phyloP scores from a whole-genome alignment of 2,113 vertebrate species.

The Strigops habroptila region DNA sequence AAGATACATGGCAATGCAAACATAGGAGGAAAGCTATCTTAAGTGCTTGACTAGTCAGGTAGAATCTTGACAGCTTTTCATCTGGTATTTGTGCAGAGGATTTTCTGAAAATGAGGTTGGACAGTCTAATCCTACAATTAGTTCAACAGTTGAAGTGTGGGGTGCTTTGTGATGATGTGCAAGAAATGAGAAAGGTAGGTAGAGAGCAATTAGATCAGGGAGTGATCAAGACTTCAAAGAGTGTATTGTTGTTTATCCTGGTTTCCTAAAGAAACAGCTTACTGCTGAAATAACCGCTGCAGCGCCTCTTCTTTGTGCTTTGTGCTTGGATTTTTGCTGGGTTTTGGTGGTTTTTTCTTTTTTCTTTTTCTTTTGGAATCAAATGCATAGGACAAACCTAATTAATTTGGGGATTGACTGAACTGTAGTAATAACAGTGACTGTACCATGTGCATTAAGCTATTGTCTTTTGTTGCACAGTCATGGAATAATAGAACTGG shows the following conservation, averaged over 20 bases:
- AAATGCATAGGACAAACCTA: not conserved
- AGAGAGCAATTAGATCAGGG: not conserved
- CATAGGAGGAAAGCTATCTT: not conserved
- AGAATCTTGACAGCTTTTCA: constrained; percentile 2
- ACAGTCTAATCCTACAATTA: not conserved
- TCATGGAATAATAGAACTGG: not conserved
- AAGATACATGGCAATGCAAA: not conserved
- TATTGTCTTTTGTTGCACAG: not conserved
- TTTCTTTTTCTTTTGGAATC: not conserved
- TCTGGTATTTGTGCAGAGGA: constrained; percentile 5
- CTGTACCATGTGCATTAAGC: not conserved
- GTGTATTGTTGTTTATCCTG: not conserved
- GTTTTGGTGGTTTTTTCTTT: not conserved
- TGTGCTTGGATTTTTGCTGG: not conserved
- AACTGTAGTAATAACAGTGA: not conserved
- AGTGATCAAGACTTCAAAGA: not conserved
- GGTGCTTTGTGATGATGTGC: not conserved
- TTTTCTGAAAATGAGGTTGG: not conserved
- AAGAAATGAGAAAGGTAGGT: not conserved
- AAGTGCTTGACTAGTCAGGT: not conserved
- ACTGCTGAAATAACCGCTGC: not conserved
- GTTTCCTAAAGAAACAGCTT: not conserved
- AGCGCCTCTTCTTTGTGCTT: not conserved
- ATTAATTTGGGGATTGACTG: not conserved
- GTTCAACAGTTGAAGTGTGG: not conserved